phyloP scores from a whole-genome alignment of 2,797 vertebrate species.

The Hypotaenidia philippensis region DNA sequence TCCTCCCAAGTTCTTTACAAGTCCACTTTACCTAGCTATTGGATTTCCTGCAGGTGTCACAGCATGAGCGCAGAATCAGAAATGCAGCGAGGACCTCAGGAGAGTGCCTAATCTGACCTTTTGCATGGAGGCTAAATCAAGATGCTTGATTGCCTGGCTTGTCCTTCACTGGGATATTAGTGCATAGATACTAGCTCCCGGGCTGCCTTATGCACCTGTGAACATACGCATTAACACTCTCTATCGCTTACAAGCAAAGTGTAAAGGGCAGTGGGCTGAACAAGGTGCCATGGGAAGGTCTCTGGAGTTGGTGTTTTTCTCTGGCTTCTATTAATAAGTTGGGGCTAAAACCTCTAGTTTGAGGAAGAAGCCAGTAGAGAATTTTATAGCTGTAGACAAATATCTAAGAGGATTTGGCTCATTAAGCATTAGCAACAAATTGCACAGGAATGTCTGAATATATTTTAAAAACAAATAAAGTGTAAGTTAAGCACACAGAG shows the following conservation, averaged over 20 bases:
- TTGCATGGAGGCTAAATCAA: slow-evolving; percentile 18
- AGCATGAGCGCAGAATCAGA: not conserved
- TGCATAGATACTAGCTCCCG: not conserved
- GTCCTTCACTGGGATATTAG: not conserved
- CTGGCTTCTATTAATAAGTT: slow-evolving; percentile 28
- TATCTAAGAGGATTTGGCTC: slow-evolving; percentile 47
- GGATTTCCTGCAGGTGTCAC: not conserved
- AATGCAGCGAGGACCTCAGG: not conserved
- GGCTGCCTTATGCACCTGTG: not conserved
- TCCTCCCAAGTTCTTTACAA: not conserved
- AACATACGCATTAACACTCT: not conserved
- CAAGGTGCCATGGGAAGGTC: not conserved
- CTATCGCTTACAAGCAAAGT: not conserved
- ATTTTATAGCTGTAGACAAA: slow-evolving; percentile 44
- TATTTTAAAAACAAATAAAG: slow-evolving; percentile 47
- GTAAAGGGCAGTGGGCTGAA: slow-evolving; percentile 16
- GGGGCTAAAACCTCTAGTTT: slow-evolving; percentile 39
- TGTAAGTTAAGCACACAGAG: slow-evolving; percentile 35
- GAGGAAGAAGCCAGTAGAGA: slow-evolving; percentile 35
- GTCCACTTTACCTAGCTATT: not conserved
- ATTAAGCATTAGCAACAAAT: slow-evolving; percentile 37
- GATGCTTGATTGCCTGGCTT: slow-evolving; percentile 10
- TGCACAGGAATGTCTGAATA: slow-evolving; percentile 13
- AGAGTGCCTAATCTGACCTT: slow-evolving; percentile 44
- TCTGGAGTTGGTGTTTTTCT: not conserved